Percentiles rank a stretch among this genome's conserved stretches.
Conservation (phyloP, 2,797 vertebrate species). For the Microhierax caerulescens region DNA sequence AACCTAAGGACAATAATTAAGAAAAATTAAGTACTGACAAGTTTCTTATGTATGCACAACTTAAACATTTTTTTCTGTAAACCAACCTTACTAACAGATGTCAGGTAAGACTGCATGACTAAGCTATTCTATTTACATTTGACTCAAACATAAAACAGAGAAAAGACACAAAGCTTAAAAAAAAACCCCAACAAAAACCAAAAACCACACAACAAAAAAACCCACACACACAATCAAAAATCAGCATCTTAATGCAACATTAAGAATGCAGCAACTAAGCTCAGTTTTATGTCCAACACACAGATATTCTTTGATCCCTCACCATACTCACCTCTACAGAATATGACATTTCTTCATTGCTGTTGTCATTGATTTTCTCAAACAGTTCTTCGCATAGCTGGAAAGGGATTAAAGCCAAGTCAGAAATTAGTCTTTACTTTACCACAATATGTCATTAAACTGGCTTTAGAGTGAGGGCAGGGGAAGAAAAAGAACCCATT, state of each 20-base stretch:
- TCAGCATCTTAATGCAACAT: background rate
- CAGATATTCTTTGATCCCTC: background rate
- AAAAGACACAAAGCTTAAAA: background rate
- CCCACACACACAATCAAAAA: background rate
- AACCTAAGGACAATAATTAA: background rate
- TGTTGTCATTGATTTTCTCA: conserved; percentile 96
- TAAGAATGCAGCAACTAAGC: background rate
- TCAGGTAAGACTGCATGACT: background rate
- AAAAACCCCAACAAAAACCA: background rate
- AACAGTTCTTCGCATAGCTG: conserved; percentile 94
- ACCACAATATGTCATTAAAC: background rate
- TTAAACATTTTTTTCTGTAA: background rate
- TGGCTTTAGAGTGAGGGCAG: background rate
- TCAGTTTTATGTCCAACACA: background rate
- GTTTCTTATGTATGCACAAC: background rate
- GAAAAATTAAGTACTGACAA: background rate
- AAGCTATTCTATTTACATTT: background rate
- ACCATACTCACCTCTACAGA: conserved; percentile 92
- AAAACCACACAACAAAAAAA: background rate
- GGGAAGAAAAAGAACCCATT: background rate
- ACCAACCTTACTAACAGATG: background rate
- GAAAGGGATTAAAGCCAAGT: conserved; percentile 14
- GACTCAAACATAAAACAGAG: background rate
- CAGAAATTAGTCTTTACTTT: background rate
- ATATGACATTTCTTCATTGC: conserved; percentile 93